Percentiles rank a stretch among this genome's conserved stretches.
These are phyloP conservation scores for Drosophila leonis DNA, from an alignment of 2,888 invertebrate genomes.

Conservation along the genomic window DNA sequence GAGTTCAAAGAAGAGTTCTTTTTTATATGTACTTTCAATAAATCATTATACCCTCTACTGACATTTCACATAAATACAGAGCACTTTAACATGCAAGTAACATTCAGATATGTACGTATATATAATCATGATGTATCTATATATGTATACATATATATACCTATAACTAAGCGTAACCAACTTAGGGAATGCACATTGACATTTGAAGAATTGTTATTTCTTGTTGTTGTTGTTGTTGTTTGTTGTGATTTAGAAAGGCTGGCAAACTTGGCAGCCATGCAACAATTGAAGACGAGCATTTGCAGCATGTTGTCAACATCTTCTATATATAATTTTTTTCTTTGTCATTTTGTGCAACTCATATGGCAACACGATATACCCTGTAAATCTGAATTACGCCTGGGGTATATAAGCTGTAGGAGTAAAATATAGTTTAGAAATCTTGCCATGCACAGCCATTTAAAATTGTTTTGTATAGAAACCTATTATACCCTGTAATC, in stretches of 20 bases:
- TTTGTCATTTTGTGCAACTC: conserved; percentile 12
- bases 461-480: neutral
- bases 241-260: conserved; percentile 66
- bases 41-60: neutral
- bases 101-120: neutral
- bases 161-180: conserved; percentile 19
- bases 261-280: conserved; percentile 32
- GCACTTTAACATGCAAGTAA: neutral
- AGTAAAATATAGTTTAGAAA: neutral
- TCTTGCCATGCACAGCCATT: too few species aligned
- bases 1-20: neutral
- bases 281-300: conserved; percentile 49
- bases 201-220: conserved; percentile 59
- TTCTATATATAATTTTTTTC: conserved; percentile 10
- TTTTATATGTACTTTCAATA: too few species aligned
- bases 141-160: conserved; percentile 1
- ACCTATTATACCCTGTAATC: neutral
- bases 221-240: conserved; percentile 11
- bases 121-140: conserved; percentile 4
- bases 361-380: conserved; percentile 8
- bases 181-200: conserved; percentile 64
- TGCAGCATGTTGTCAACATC: conserved; percentile 41
- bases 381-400: neutral
- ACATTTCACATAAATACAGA: conserved; percentile 2
- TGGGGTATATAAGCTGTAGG: conserved; percentile 11